Evolutionary conservation across 2,888 invertebrate genomes (phyloP).

Genomic region (Andricus quercusramuli): DNA sequence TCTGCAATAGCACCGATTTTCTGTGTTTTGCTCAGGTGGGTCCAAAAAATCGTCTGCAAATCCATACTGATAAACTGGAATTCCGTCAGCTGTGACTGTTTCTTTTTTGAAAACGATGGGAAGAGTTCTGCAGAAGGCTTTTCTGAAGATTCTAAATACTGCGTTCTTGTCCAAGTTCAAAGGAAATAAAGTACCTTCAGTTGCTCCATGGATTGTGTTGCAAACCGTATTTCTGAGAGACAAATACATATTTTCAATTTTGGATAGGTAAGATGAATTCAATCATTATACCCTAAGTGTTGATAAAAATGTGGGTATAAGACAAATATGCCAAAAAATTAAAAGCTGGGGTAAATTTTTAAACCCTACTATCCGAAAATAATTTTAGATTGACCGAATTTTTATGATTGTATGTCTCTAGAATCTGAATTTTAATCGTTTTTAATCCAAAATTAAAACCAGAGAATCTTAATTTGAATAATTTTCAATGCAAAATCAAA

Average conservation of each 20-base stretch:
- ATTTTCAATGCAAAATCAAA: too few relatives aligned
- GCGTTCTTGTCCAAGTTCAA: constrained; percentile 81
- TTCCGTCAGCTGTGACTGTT: constrained; percentile 78
- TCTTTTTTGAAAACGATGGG: constrained; percentile 79
- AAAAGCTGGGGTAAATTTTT: too few relatives aligned
- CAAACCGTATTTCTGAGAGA: constrained; percentile 81
- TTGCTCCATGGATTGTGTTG: constrained; percentile 84
- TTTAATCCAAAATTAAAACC: too few relatives aligned
- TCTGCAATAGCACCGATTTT: constrained; percentile 84
- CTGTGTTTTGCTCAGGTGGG: constrained; percentile 80
- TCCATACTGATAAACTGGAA: constrained; percentile 82
- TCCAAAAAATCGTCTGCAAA: constrained; percentile 83
- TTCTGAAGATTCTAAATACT: constrained; percentile 84
- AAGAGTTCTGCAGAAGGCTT: constrained; percentile 88
- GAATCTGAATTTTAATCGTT: too few relatives aligned
- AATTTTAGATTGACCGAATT: too few relatives aligned
- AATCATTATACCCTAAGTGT: too few relatives aligned
- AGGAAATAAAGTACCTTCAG: constrained; percentile 88
- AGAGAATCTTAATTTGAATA: too few relatives aligned
- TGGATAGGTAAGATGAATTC: background rate
- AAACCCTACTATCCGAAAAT: too few relatives aligned
- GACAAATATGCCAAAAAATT: too few relatives aligned
- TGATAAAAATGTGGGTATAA: too few relatives aligned
- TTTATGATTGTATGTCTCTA: too few relatives aligned
- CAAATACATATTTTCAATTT: background rate